These are phyloP conservation scores for Plebejus melissa DNA, from an alignment of 2,888 invertebrate genomes.

Conservation along the genomic window DNA sequence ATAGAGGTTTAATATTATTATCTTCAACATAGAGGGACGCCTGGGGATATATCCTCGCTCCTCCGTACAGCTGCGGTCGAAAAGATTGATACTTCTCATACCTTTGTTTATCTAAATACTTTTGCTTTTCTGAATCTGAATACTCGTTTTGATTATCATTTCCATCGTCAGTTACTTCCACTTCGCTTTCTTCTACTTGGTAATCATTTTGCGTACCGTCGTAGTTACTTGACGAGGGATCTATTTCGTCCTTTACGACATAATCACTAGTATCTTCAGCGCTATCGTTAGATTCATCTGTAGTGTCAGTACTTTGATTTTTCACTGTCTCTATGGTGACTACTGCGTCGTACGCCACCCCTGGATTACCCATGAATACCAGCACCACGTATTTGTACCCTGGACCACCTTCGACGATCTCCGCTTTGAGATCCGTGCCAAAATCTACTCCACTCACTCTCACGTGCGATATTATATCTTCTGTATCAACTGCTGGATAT, in stretches of 20 bases:
- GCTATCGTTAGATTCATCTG: conserved; percentile 44
- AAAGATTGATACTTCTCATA: conserved; percentile 49
- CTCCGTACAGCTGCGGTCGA: conserved; percentile 48
- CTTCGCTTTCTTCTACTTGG: conserved; percentile 35
- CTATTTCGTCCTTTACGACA: conserved; percentile 39
- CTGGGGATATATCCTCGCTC: conserved; percentile 49
- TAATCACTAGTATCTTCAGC: conserved; percentile 42
- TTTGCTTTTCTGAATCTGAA: conserved; percentile 34
- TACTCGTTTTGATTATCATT: conserved; percentile 36
- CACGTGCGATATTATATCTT: conserved; percentile 61
- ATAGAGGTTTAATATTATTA: conserved; percentile 38
- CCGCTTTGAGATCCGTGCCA: conserved; percentile 65
- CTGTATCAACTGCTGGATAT: conserved; percentile 62
- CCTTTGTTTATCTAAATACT: conserved; percentile 39
- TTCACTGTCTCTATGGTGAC: conserved; percentile 58
- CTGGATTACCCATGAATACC: conserved; percentile 61
- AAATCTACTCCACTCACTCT: conserved; percentile 70
- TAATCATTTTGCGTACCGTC: conserved; percentile 38
- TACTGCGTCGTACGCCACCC: conserved; percentile 60
- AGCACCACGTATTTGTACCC: conserved; percentile 67
- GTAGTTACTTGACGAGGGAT: conserved; percentile 51
- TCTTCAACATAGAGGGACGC: conserved; percentile 46
- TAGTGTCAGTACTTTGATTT: conserved; percentile 18
- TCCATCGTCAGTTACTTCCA: conserved; percentile 38
- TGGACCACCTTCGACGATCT: conserved; percentile 67